These are phyloP conservation scores for Ganaspis sp. DNA, from an alignment of 1,140 invertebrate genomes.

Conservation along the genomic window DNA sequence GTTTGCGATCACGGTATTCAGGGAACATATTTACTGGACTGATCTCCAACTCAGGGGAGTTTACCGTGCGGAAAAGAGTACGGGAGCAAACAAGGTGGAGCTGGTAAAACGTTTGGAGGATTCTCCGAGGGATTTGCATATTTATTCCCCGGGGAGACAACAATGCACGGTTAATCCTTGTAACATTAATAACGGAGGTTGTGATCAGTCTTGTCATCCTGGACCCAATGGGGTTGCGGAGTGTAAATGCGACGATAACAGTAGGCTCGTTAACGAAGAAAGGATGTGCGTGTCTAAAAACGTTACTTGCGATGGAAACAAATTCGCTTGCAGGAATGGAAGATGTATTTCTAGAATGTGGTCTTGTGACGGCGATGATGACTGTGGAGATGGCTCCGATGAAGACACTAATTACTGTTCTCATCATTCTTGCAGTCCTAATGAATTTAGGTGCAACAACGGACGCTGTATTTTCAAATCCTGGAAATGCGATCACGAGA, in stretches of 20 bases:
- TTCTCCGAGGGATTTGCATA: conserved; percentile 92
- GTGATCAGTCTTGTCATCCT: conserved; percentile 95
- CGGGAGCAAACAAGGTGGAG: conserved; percentile 95
- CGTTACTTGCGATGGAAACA: conserved; percentile 90
- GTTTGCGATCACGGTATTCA: conserved; percentile 94
- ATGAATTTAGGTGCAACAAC: conserved; percentile 96
- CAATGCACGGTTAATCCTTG: conserved; percentile 91
- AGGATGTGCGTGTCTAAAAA: conserved; percentile 93
- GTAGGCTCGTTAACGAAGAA: conserved; percentile 93
- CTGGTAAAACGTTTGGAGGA: conserved; percentile 95
- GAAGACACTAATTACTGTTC: conserved; percentile 95
- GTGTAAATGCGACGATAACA: conserved; percentile 90
- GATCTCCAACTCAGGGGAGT: conserved; percentile 96
- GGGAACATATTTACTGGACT: conserved; percentile 98
- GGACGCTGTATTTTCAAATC: conserved; percentile 96
- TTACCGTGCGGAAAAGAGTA: conserved; percentile 97
- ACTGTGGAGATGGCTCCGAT: conserved; percentile 96
- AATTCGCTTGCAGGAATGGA: conserved; percentile 96
- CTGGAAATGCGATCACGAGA: conserved; percentile 96
- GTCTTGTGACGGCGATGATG: conserved; percentile 97
- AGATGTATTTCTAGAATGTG: conserved; percentile 97
- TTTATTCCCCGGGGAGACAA: conserved; percentile 89
- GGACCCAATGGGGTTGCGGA: conserved; percentile 88
- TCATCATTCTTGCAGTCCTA: conserved; percentile 93
- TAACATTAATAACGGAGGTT: conserved; percentile 95